These are phyloP conservation scores for Rhadinocentrus ornatus DNA, from an alignment of 2,797 vertebrate genomes.

Conservation along the genomic window DNA sequence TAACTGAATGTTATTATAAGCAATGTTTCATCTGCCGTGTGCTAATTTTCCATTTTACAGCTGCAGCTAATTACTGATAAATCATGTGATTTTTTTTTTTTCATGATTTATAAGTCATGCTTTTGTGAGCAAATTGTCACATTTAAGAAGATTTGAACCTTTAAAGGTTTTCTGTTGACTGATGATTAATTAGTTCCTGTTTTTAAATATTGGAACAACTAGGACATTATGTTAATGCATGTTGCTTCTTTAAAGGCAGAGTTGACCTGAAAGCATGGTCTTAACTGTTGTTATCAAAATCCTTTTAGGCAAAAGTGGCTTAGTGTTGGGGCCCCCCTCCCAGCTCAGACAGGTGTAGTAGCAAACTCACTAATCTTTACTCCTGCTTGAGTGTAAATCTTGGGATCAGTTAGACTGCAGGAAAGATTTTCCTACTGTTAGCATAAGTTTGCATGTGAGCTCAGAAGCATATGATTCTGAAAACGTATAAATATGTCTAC, in stretches of 20 bases:
- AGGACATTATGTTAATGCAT: neutral
- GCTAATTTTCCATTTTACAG: neutral
- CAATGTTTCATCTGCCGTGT: neutral
- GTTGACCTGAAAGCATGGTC: conserved; percentile 9
- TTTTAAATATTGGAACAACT: neutral
- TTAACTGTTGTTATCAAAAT: conserved; percentile 53
- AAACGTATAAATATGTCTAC: conserved; percentile 12
- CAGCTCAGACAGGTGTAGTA: conserved; percentile 11
- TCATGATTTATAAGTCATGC: neutral
- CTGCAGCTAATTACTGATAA: neutral
- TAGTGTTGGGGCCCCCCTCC: conserved; percentile 1
- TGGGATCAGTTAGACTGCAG: conserved; percentile 25
- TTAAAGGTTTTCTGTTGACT: neutral
- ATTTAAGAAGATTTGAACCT: neutral
- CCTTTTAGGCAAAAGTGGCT: conserved; percentile 35
- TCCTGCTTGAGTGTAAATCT: conserved; percentile 19
- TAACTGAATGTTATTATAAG: neutral
- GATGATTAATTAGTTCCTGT: neutral
- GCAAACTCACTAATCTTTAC: conserved; percentile 60
- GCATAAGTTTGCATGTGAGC: neutral
- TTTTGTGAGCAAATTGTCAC: neutral
- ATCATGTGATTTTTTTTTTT: neutral
- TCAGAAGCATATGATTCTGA: conserved; percentile 4
- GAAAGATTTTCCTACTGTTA: conserved; percentile 11
- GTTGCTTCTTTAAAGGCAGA: neutral